Base-by-base conservation (phyloP, 2,888 invertebrate genomes). In the Oscheius sp. region DNA sequence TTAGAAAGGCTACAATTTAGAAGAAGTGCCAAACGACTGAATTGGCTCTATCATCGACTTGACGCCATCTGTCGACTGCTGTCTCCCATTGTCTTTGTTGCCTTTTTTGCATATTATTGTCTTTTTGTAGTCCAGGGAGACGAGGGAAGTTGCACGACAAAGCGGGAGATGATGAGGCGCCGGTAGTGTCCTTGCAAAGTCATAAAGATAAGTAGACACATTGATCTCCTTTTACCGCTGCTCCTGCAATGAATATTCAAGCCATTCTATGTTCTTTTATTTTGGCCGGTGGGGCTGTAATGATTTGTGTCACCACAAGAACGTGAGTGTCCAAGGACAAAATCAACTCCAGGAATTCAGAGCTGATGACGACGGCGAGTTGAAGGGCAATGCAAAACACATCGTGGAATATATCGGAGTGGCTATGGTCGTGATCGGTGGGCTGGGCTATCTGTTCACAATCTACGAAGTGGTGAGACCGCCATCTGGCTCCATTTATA, bases 61-160 rank as follows among this genome's bases (percentile, higher is more conserved):
- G 86, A 86, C 68, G 75, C 79, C 7, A 75, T 80, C 45, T 79
- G 79, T 45, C 74, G 77, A 21, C 74, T 79, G 41, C 70, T 76
- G 3, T 77, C 76, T 13, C 79, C 78, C 0, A 68, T 77, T 56
- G 76, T 69, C 73, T 87, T 87, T 69, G 73, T 87, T 46, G 73
- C 76, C 2, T 87, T 85, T 55, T 83, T 87, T 63, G 75, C 83
- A 21, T 86, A 85, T 74, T 87, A 87, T 68, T 85, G 85, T 7
- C 69, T 86, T 16, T 84, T 85, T 63, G 77, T 87, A 9, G 83
- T 84, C 21, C 82, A 85, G 55, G 84, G 86, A 16, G 84, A 85
- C 64, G 84, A 82, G 58, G 73, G 78, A 25, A 76, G 80, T 53
- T 81, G 80, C 69, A 61, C 73, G 6, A 52, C 49, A 45, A 61